Evolutionary conservation across 2,113 vertebrate species (phyloP).

Genomic region (Urocynchramus pylzowi): DNA sequence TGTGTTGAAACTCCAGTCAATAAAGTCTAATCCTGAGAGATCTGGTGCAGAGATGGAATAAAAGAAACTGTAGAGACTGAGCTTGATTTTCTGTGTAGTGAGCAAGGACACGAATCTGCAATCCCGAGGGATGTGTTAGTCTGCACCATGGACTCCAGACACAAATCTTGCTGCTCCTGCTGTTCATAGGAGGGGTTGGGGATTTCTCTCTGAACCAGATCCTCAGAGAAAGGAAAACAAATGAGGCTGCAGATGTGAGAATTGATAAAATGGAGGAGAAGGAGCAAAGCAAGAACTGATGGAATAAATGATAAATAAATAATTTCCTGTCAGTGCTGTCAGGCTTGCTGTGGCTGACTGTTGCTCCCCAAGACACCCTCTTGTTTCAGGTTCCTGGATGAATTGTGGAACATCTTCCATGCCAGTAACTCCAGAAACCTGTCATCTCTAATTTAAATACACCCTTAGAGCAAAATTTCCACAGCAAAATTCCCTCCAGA

Average conservation of each 20-base stretch:
- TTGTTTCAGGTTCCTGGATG: not conserved
- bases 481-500: not conserved
- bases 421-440: not conserved
- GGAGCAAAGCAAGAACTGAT: not conserved
- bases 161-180: not conserved
- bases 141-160: not conserved
- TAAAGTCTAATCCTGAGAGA: not conserved
- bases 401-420: not conserved
- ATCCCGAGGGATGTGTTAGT: not conserved
- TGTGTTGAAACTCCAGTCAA: not conserved
- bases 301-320: constrained; percentile 8
- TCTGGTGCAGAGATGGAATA: not conserved
- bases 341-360: not conserved
- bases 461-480: not conserved
- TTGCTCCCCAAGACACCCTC: not conserved
- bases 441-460: not conserved
- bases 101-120: not conserved
- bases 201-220: not conserved
- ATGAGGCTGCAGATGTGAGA: not conserved
- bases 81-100: not conserved
- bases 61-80: not conserved
- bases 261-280: not conserved
- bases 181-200: not conserved
- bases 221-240: not conserved
- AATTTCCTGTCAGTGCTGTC: not conserved